Conservation (phyloP, 2,888 invertebrate genomes). For the Hypsopygia costalis region DNA sequence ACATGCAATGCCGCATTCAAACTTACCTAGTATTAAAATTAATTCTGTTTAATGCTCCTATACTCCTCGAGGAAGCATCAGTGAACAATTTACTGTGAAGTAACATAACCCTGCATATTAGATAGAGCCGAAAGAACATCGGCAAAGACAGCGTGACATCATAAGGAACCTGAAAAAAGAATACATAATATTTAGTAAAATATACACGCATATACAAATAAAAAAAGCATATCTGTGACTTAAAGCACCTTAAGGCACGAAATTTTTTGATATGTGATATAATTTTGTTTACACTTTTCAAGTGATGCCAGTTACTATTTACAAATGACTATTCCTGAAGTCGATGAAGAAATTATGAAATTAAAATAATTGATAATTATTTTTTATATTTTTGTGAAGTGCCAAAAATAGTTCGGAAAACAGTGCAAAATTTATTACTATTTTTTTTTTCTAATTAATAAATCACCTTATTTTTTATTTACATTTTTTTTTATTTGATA, state of each 20-base stretch:
- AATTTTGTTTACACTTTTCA: constrained; percentile 24
- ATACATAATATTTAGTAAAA: constrained; percentile 4
- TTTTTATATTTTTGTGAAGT: neutral
- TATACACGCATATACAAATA: neutral
- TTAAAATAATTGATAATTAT: neutral
- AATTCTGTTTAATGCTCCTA: constrained; percentile 98
- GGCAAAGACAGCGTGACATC: constrained; percentile 98
- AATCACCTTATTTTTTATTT: too few species aligned
- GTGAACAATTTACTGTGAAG: constrained; percentile 99
- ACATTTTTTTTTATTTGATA: too few species aligned
- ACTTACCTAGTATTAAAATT: constrained; percentile 98
- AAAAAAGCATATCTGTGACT: neutral
- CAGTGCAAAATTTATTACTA: too few species aligned
- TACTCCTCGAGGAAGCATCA: constrained; percentile 98
- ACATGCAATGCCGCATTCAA: neutral
- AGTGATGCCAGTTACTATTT: constrained; percentile 27
- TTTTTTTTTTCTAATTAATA: too few species aligned
- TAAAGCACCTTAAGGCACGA: constrained; percentile 24
- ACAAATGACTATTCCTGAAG: too few species aligned
- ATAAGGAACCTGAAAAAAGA: constrained; percentile 87
- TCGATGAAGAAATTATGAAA: neutral
- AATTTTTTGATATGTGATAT: neutral
- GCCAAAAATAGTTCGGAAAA: neutral
- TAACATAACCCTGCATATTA: constrained; percentile 99
- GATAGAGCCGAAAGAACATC: constrained; percentile 99